These are phyloP conservation scores for Pocota personata DNA, from an alignment of 2,888 invertebrate genomes.

Conservation along the genomic window DNA sequence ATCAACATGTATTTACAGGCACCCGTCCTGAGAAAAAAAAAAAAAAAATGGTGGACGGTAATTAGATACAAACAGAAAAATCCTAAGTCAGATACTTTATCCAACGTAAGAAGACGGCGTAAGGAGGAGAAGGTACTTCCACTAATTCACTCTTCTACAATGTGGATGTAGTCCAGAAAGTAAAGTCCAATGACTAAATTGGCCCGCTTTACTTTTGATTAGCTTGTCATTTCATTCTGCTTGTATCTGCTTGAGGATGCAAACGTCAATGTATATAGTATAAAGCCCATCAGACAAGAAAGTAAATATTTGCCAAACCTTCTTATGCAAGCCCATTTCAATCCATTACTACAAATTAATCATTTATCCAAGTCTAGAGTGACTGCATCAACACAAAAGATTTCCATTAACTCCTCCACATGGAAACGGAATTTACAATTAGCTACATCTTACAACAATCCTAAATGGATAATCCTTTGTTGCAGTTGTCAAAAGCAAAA, in stretches of 20 bases:
- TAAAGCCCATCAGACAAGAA: background rate
- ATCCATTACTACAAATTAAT: conserved; percentile 32
- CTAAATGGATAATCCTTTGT: conserved; percentile 56
- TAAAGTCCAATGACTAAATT: background rate
- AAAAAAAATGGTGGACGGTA: too few relatives aligned
- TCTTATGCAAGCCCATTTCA: background rate
- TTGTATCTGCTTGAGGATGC: too few relatives aligned
- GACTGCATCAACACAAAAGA: conserved; percentile 39
- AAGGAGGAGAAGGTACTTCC: too few relatives aligned
- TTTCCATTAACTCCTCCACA: conserved; percentile 27
- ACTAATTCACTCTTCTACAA: too few relatives aligned
- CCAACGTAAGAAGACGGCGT: too few relatives aligned
- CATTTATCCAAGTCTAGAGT: conserved; percentile 41
- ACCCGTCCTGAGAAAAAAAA: too few relatives aligned
- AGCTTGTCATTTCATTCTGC: too few relatives aligned
- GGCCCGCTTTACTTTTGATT: too few relatives aligned
- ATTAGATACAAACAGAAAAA: too few relatives aligned
- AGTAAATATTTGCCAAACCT: background rate
- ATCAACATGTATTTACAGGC: too few relatives aligned
- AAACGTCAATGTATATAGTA: background rate
- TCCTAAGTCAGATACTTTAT: too few relatives aligned
- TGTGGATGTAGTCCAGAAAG: too few relatives aligned
- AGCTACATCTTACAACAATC: conserved; percentile 24
- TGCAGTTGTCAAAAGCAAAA: background rate
- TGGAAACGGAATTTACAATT: conserved; percentile 46